These are phyloP conservation scores for Microvelia longipes DNA, from an alignment of 1,140 invertebrate genomes.

Conservation along the genomic window DNA sequence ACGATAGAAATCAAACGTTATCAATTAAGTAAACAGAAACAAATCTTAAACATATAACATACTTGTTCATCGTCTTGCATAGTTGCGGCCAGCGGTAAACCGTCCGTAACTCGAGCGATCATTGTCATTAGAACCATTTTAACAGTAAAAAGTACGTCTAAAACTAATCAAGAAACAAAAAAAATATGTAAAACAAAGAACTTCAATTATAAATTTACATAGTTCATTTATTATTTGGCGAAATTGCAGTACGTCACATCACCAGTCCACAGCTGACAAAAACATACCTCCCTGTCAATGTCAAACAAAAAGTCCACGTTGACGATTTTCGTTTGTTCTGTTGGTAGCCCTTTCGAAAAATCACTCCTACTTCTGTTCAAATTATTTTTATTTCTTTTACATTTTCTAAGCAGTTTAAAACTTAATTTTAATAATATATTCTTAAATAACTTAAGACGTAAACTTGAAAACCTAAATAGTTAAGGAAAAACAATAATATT, in stretches of 20 bases:
- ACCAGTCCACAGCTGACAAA: not conserved
- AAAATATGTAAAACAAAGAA: too few relatives aligned
- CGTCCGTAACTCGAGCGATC: conserved; percentile 89
- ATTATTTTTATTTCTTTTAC: too few relatives aligned
- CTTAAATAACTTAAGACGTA: too few relatives aligned
- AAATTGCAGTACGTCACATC: not conserved
- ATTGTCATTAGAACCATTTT: conserved; percentile 93
- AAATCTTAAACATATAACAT: conserved; percentile 23
- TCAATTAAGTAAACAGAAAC: too few relatives aligned
- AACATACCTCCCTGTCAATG: not conserved
- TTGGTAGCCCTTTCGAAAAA: not conserved
- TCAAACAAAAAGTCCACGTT: not conserved
- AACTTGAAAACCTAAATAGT: too few relatives aligned
- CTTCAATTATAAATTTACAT: too few relatives aligned
- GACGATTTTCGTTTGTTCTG: not conserved
- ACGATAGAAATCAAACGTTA: not conserved
- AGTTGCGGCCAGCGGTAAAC: conserved; percentile 85
- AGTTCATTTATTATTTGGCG: too few relatives aligned
- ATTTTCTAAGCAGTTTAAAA: too few relatives aligned
- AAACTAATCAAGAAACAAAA: too few relatives aligned
- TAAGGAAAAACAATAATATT: too few relatives aligned
- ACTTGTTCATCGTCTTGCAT: conserved; percentile 98
- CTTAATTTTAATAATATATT: too few relatives aligned
- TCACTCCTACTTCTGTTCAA: not conserved
- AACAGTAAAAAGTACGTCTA: too few relatives aligned